Evolutionary conservation across 2,113 vertebrate genomes (phyloP), one percentile per base, ranked within the genome.

Genomic region (Dolichallabes microphthalmus): DNA sequence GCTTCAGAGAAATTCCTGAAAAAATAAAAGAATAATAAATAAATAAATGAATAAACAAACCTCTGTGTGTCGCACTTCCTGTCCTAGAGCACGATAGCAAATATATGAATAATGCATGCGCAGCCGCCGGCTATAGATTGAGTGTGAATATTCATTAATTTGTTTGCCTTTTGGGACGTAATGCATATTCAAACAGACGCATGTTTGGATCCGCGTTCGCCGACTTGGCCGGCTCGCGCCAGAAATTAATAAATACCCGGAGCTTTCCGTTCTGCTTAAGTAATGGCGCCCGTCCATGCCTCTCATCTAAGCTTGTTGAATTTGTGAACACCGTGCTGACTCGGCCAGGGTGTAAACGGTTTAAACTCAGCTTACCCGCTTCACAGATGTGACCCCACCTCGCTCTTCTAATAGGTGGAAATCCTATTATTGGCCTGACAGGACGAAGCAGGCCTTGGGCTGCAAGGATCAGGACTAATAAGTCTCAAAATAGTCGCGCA

Each of bases 101-200:
- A 88, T 86, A 90, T 86, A 92, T 95, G 93, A 94, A 95, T 95
- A 93, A 94, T 94, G 88, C 88, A 95, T 82, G 85, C 74, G 55
- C 30, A 83, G 92, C 93, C 91, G 85, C 91, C 85, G 94, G 93
- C 93, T 95, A 94, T 93, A 94, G 93, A 94, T 94, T 93, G 93
- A 93, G 92, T 92, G 91, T 94, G 94, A 95, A 95, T 95, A 94
- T 94, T 95, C 93, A 94, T 95, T 95, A 90, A 93, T 94, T 92
- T 92, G 90, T 92, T 92, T 90, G 91, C 92, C 93, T 93, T 93
- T 93, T 92, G 93, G 93, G 93, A 94, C 92, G 90, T 85, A 91
- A 91, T 94, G 91, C 93, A 94, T 93, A 95, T 94, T 94, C 90
- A 91, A 90, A 91, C 91, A 90, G 90, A 92, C 86, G 58, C 90